Evolutionary conservation across 2,888 invertebrate genomes (phyloP).

Genomic region (Strigamia maritima): DNA sequence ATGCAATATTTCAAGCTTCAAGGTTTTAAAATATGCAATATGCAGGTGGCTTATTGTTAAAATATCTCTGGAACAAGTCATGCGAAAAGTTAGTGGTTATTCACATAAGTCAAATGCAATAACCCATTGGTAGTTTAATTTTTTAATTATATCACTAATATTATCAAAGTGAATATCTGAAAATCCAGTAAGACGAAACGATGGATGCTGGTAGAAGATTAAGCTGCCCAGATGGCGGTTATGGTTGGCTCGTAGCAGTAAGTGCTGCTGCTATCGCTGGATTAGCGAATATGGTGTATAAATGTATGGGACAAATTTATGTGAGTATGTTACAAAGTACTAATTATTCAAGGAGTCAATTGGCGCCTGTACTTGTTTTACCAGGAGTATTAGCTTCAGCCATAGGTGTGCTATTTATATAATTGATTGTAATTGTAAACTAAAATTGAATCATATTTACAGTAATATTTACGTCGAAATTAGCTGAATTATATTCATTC

Average conservation of each 20-base stretch:
- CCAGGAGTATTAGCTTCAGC: neutral
- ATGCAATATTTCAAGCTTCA: too few species aligned
- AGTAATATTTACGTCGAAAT: neutral
- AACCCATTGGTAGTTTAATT: too few species aligned
- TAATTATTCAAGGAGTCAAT: neutral
- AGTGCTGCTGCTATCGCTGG: neutral
- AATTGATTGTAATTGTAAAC: neutral
- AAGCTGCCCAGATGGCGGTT: neutral
- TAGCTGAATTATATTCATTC: neutral
- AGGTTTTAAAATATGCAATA: too few species aligned
- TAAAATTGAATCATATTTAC: neutral
- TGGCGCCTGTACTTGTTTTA: neutral
- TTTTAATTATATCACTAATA: too few species aligned
- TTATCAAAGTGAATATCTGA: too few species aligned
- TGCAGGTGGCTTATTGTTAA: too few species aligned
- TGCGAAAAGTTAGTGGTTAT: too few species aligned
- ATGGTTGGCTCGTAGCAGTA: neutral
- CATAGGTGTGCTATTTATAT: neutral
- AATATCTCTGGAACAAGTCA: too few species aligned
- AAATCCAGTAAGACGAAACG: too few species aligned
- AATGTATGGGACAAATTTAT: neutral
- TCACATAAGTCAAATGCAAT: too few species aligned
- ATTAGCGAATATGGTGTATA: neutral
- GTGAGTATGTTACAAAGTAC: neutral
- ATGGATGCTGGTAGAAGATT: too few species aligned